These are phyloP conservation scores for Bedellia somnulentella DNA, from an alignment of 2,888 invertebrate species.

Conservation along the genomic window DNA sequence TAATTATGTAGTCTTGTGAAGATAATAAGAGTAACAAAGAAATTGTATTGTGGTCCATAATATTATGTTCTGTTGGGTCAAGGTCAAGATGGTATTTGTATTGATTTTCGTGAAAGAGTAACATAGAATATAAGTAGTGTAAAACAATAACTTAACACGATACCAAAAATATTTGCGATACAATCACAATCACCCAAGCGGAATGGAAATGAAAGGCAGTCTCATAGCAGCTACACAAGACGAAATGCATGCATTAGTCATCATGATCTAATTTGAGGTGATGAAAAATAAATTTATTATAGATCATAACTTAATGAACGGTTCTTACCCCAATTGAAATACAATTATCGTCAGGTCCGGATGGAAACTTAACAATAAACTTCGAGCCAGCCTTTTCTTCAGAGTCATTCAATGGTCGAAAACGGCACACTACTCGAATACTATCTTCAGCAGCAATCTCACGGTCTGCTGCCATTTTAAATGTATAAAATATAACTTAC, in stretches of 20 bases:
- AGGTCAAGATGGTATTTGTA: conserved; percentile 57
- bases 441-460: conserved; percentile 94
- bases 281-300: conserved; percentile 40
- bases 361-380: conserved; percentile 97
- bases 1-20: too few species aligned
- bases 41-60: too few species aligned
- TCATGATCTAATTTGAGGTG: conserved; percentile 60
- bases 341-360: conserved; percentile 91
- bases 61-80: conserved; percentile 30
- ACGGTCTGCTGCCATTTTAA: conserved; percentile 74
- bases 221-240: conserved; percentile 59
- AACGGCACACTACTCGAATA: conserved; percentile 98
- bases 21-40: too few species aligned
- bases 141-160: too few species aligned
- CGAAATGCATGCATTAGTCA: conserved; percentile 53
- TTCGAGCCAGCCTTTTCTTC: conserved; percentile 98
- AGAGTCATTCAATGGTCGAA: conserved; percentile 96
- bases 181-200: conserved; percentile 56
- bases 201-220: conserved; percentile 60
- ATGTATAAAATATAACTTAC: conserved; percentile 40
- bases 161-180: conserved; percentile 32
- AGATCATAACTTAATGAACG: conserved; percentile 27
- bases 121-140: conserved; percentile 18
- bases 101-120: conserved; percentile 55
- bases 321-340: conserved; percentile 92